Base-by-base conservation (phyloP, 2,113 vertebrate species). In the Felis chaus region DNA sequence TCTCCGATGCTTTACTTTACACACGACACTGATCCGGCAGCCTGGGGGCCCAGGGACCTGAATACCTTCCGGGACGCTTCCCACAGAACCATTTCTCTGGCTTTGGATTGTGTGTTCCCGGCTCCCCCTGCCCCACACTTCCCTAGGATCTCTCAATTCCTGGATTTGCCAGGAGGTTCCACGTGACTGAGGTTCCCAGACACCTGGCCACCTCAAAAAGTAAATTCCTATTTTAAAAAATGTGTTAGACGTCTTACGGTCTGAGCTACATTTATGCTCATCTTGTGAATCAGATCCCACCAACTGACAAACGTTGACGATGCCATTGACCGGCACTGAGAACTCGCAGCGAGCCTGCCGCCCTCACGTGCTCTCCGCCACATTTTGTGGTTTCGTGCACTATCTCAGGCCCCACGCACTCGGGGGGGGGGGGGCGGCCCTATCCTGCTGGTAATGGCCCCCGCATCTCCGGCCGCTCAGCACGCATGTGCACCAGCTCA, bases 11-110 rank as follows among this genome's bases (percentile, higher is more conserved):
- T 50, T 71, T 36, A 2, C 10, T 69, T 80, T 36, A 50, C 33
- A 50, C 27, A 61, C 12, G 13, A 71, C 61, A 27, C 31, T 31
- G 31, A 50, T 27, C 39, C 31, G 33, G 71, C 61, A 55, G 45
- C 31, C 66, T 13, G 1, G 1, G 5, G 15, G 36, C 14, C 21
- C 0, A 0, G 1, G 71, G 4, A 33, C 31, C 45, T 14, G 50
- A 27, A 12, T 2, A 23, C 16, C 7, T 69, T 12, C 53, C 71
- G 10, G 3, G 16, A 13, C 5, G 29, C 48, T 48, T 19, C 19
- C 8, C 5, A 4, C n/a, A 48, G 50, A 83, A 41, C 21, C 14
- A 4, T 12, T 9, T 0, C 3, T 19, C 50, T 33, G 41, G 25
- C 41, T 63, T 36, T 16, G 23, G 29, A 5, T 12, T 4, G 6